Evolutionary conservation across 2,113 vertebrate species (phyloP).

Genomic region (Astatotilapia flaviijosephi): DNA sequence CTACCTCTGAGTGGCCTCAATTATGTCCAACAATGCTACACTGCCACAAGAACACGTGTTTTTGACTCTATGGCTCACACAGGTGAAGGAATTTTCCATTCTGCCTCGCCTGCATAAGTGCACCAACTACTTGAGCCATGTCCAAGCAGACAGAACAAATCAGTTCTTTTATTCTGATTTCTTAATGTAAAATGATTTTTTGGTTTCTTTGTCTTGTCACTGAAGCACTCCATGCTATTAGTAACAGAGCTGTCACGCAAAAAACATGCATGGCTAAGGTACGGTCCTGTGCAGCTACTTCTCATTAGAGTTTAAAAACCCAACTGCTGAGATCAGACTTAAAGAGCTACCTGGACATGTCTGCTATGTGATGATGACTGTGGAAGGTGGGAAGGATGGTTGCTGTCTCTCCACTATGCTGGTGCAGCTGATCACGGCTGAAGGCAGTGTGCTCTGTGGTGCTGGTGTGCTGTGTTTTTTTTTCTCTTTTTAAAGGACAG

Average conservation of each 20-base stretch:
- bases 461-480: constrained; percentile 38
- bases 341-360: neutral
- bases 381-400: neutral
- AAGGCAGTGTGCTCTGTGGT: constrained; percentile 65
- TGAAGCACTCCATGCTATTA: neutral
- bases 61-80: neutral
- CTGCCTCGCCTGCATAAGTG: neutral
- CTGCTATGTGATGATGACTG: neutral
- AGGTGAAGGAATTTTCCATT: neutral
- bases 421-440: constrained; percentile 54
- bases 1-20: neutral
- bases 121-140: neutral
- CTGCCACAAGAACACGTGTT: neutral
- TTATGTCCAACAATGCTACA: neutral
- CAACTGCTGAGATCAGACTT: neutral
- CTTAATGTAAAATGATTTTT: neutral
- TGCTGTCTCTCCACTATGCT: constrained; percentile 49
- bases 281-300: fast-evolving
- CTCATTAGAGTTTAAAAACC: neutral
- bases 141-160: neutral
- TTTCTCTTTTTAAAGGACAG: neutral
- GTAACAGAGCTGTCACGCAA: neutral
- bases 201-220: neutral
- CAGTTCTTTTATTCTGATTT: neutral
- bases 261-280: neutral